Evolutionary conservation across 2,797 vertebrate genomes (phyloP).

Genomic region (Protosalanx chinensis): DNA sequence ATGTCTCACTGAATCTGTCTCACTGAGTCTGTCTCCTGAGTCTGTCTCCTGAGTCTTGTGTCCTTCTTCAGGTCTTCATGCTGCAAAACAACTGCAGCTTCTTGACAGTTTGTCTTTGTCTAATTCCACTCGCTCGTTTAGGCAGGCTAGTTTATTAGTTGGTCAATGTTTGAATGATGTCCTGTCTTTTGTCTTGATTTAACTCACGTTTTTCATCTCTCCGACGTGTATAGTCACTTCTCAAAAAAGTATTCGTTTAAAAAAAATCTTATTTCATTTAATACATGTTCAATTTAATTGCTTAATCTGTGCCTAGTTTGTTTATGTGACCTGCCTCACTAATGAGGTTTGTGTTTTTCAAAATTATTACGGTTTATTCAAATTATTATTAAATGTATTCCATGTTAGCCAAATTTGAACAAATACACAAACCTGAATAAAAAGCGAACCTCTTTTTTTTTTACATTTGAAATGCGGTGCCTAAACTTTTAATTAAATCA

Average conservation of each 20-base stretch:
- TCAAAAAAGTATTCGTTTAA: not conserved
- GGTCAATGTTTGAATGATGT: conserved; percentile 29
- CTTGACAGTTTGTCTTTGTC: conserved; percentile 20
- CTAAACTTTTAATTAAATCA: conserved; percentile 5
- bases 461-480: not conserved
- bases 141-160: conserved; percentile 18
- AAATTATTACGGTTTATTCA: too few species aligned
- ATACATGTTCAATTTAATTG: too few species aligned
- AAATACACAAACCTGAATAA: not conserved
- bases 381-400: too few species aligned
- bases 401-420: not conserved
- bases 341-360: too few species aligned
- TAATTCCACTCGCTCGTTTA: conserved; percentile 28
- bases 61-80: conserved; percentile 20
- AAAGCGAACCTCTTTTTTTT: not conserved
- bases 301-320: not conserved
- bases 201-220: not conserved
- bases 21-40: conserved; percentile 29
- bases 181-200: conserved; percentile 8
- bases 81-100: conserved; percentile 23
- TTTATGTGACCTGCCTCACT: not conserved
- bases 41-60: conserved; percentile 33
- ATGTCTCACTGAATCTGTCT: conserved; percentile 31
- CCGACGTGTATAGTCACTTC: conserved; percentile 9
- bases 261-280: conserved; percentile 14